phyloP scores from a whole-genome alignment of 2,888 invertebrate genomes.

The Sisyra nigra region DNA sequence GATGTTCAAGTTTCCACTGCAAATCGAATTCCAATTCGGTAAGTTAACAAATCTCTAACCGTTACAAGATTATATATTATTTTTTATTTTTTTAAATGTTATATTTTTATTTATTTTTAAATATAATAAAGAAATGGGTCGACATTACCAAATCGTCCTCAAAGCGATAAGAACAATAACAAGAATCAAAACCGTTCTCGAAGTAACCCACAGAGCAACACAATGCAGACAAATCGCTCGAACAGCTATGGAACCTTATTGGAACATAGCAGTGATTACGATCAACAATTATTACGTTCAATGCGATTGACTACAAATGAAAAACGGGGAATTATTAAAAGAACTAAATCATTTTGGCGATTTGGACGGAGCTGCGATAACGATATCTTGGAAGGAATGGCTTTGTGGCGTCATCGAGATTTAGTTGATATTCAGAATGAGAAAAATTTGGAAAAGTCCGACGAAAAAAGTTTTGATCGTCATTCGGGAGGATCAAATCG shows the following conservation, averaged over 20 bases:
- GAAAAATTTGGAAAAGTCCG: slow-evolving; percentile 22
- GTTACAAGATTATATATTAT: neutral
- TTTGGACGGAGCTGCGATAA: slow-evolving; percentile 55
- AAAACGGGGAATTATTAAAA: slow-evolving; percentile 51
- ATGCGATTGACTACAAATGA: slow-evolving; percentile 33
- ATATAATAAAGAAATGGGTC: slow-evolving; percentile 1
- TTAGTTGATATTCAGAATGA: slow-evolving; percentile 53
- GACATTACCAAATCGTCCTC: slow-evolving; percentile 8
- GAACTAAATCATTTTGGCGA: slow-evolving; percentile 77
- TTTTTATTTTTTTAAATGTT: neutral
- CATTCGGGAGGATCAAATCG: slow-evolving; percentile 19
- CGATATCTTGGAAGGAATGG: slow-evolving; percentile 74
- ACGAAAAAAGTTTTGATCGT: slow-evolving; percentile 19
- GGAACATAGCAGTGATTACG: slow-evolving; percentile 28
- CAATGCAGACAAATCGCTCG: slow-evolving; percentile 20
- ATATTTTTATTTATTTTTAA: slow-evolving; percentile 13
- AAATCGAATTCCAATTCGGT: slow-evolving; percentile 33
- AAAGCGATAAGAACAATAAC: slow-evolving; percentile 22
- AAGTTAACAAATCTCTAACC: slow-evolving; percentile 16
- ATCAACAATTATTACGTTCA: slow-evolving; percentile 34
- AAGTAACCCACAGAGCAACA: slow-evolving; percentile 15
- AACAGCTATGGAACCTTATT: slow-evolving; percentile 25
- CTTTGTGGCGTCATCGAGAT: slow-evolving; percentile 72
- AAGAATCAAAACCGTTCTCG: neutral
- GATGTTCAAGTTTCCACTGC: slow-evolving; percentile 44